phyloP scores from a whole-genome alignment of 2,888 invertebrate genomes.

The Drosophila stalkeri region DNA sequence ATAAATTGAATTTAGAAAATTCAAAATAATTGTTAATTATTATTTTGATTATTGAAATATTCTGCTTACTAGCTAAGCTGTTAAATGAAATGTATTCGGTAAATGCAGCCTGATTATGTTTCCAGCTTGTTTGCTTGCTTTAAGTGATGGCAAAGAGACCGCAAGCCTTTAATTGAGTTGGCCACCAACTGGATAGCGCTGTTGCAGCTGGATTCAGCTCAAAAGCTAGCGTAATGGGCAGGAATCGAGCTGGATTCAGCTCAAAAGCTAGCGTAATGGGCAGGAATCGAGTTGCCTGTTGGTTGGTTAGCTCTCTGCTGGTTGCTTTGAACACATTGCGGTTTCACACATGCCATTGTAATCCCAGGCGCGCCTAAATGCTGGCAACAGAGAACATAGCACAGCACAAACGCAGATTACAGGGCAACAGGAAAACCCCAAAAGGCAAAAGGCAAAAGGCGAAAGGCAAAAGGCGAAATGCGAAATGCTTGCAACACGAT shows the following conservation, averaged over 20 bases:
- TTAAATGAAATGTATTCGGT: background rate
- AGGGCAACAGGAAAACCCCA: constrained; percentile 37
- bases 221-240: constrained; percentile 47
- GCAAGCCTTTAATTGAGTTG: constrained; percentile 60
- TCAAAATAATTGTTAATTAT: background rate
- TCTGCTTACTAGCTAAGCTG: background rate
- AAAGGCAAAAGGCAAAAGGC: constrained; percentile 24
- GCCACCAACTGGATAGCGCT: constrained; percentile 29
- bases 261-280: constrained; percentile 42
- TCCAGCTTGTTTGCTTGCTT: constrained; percentile 13
- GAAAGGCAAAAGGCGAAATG: constrained; percentile 25
- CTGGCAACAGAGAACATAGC: constrained; percentile 29
- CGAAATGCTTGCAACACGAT: constrained; percentile 55
- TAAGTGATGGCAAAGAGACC: constrained; percentile 49
- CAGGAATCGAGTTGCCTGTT: constrained; percentile 61
- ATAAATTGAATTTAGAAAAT: background rate
- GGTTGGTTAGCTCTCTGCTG: constrained; percentile 15
- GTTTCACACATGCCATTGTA: constrained; percentile 66
- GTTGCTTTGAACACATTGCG: constrained; percentile 69
- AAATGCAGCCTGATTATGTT: constrained; percentile 9
- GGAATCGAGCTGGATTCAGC: constrained; percentile 49
- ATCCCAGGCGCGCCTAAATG: constrained; percentile 66
- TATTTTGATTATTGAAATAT: background rate
- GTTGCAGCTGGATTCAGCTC: constrained; percentile 23
- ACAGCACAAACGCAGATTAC: constrained; percentile 61